Evolutionary conservation across 2,113 vertebrate genomes (phyloP).

Genomic region (Marmota flaviventris): DNA sequence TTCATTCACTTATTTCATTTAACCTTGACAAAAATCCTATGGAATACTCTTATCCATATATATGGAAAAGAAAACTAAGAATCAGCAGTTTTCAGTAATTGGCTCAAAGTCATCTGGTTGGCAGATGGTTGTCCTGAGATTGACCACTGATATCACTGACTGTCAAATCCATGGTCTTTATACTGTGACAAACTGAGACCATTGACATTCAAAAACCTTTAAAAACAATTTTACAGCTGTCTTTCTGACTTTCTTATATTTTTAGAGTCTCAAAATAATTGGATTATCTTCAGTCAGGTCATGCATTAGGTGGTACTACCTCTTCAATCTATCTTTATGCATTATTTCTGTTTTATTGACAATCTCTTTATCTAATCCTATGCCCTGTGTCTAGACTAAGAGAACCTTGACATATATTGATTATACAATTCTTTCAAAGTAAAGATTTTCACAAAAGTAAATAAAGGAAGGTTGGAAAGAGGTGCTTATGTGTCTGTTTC

Average conservation of each 20-base stretch:
- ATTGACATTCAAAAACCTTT: background rate
- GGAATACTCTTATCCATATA: background rate
- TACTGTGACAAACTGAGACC: background rate
- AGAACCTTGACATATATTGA: background rate
- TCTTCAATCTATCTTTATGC: background rate
- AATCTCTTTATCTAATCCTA: background rate
- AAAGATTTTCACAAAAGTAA: constrained; percentile 17
- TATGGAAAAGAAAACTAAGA: background rate
- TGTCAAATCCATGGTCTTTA: background rate
- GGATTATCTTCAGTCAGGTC: background rate
- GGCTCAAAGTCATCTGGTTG: background rate
- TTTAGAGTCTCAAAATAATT: background rate
- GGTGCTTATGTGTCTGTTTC: background rate
- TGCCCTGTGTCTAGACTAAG: background rate
- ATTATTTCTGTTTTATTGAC: constrained; percentile 3
- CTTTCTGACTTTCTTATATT: background rate
- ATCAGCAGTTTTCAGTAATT: background rate
- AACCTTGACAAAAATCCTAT: background rate
- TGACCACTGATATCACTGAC: background rate
- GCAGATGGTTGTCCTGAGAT: background rate
- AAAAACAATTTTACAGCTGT: background rate
- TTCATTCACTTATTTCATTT: background rate
- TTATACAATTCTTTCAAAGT: background rate
- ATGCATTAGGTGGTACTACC: background rate
- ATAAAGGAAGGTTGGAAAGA: background rate